These are phyloP conservation scores for Diplodus sargus DNA, from an alignment of 2,797 vertebrate genomes.

Conservation along the genomic window DNA sequence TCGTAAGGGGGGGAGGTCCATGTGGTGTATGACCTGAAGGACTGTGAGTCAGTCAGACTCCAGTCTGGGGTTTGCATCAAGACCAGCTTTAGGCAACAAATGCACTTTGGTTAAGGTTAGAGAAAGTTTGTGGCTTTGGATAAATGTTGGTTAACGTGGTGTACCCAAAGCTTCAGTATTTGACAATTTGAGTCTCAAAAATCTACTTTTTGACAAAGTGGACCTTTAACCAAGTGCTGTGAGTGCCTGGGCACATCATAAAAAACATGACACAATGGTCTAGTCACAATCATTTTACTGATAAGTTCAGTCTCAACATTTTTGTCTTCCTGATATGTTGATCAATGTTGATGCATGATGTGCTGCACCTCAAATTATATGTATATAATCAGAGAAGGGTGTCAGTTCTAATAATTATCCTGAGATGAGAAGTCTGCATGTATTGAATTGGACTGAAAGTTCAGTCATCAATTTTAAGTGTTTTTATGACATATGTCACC, in stretches of 20 bases:
- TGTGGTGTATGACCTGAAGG: background rate
- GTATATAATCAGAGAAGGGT: background rate
- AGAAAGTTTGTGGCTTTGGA: background rate
- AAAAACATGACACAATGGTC: too few species aligned
- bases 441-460: background rate
- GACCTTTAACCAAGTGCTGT: background rate
- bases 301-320: background rate
- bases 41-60: background rate
- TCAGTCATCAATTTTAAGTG: too few species aligned
- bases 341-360: too few species aligned
- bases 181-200: background rate
- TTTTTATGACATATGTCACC: too few species aligned
- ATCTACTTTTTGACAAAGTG: background rate
- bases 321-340: background rate
- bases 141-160: background rate
- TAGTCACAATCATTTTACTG: background rate
- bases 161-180: too few species aligned
- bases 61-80: background rate
- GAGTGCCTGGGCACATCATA: too few species aligned
- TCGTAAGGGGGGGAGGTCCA: too few species aligned
- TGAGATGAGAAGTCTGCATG: background rate
- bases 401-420: background rate
- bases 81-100: background rate
- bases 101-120: slow-evolving; percentile 6
- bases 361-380: too few species aligned